Percentiles rank a stretch among this genome's conserved stretches.
These are phyloP conservation scores for Sciaenops ocellatus DNA, from an alignment of 2,797 vertebrate species.

Conservation along the genomic window DNA sequence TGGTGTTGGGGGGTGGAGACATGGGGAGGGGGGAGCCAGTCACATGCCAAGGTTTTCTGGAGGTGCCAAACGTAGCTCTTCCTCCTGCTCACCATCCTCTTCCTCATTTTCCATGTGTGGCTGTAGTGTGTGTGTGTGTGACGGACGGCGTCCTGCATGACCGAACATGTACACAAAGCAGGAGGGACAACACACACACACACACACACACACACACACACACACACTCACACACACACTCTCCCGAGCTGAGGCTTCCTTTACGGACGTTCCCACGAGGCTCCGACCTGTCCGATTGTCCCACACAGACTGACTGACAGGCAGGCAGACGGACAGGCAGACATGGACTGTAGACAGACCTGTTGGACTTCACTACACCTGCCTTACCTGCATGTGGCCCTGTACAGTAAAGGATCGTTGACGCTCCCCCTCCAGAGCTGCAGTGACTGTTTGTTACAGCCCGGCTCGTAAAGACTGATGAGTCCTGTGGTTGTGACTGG, in stretches of 20 bases:
- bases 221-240: conserved; percentile 13
- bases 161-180: conserved; percentile 29
- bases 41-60: conserved; percentile 67
- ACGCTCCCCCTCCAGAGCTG: neutral
- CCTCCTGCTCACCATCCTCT: conserved; percentile 54
- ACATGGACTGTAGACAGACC: conserved; percentile 48
- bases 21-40: conserved; percentile 26
- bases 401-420: conserved; percentile 4
- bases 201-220: no score
- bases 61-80: conserved; percentile 69
- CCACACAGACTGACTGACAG: conserved; percentile 50
- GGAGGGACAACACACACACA: conserved; percentile 41
- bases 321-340: conserved; percentile 33
- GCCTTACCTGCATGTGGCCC: conserved; percentile 60
- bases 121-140: conserved; percentile 59
- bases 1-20: conserved; percentile 10
- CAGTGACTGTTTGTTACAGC: neutral
- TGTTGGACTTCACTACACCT: conserved; percentile 44
- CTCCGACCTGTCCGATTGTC: conserved; percentile 23
- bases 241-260: conserved; percentile 21
- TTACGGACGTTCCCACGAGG: neutral
- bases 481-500: conserved; percentile 21
- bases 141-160: conserved; percentile 55
- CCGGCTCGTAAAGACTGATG: conserved; percentile 32
- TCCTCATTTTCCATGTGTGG: conserved; percentile 64